Evolutionary conservation across 2,888 invertebrate species (phyloP), one percentile per base, ranked within the genome.

Genomic region (Miltochrista miniata): DNA sequence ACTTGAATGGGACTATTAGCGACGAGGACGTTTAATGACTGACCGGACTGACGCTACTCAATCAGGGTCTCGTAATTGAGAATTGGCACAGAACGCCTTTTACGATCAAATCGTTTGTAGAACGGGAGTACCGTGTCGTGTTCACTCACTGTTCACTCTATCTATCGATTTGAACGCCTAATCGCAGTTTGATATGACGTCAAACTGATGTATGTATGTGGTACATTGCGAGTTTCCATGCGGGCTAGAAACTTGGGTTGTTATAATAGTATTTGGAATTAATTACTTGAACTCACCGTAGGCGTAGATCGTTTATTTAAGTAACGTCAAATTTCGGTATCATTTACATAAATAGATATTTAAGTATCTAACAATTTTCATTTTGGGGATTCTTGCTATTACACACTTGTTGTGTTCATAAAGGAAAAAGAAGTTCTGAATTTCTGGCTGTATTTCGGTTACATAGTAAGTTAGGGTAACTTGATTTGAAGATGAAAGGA

Each of bases 11-110:
- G 37, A 40, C 56, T 56, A 58, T 61, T 61, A 64, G 48, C 40
- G 55, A 68, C 58, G 65, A 73, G 74, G 71, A 71, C 72, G 76
- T 78, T 77, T 79, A 81, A 81, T 80, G 76, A 72, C 70, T 70
- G 60, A 50, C 59, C 72, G 67, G 67, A 70, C 70, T 77, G 80
- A 74, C 72, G 60, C 64, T 67, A 74, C 77, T 83, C 79, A 76
- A 81, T 85, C 81, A 76, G 64, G 64, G 63, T 64, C 55, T 64
- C 45, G 80, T 85, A 82, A 86, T 84, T 83, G 81, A 72, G 70
- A 75, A 70, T 80, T 76, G 78, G 79, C 78, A 80, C 74, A 70
- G 62, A 72, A 61, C 68, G 72, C 78, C 79, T 83, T 85, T 84
- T 83, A 81, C 81, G 75, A 80, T 70, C 75, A 70, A 76, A 79